Evolutionary conservation across 2,113 vertebrate genomes (phyloP), one percentile per base, ranked within the genome.

Genomic region (Etia nguti): DNA sequence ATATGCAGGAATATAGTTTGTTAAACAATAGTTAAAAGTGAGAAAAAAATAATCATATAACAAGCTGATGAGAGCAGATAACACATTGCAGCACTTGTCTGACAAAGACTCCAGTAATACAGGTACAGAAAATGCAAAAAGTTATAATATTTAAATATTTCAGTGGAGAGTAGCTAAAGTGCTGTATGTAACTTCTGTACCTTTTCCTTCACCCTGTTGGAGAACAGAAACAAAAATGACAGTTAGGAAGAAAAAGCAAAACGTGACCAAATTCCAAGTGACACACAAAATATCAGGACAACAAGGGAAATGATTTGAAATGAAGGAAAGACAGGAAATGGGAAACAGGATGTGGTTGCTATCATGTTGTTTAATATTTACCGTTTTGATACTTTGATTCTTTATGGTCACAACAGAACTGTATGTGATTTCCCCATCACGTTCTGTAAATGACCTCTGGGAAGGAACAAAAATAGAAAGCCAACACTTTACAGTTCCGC

Each of bases 341-440:
- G 12, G 62, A 38, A 60, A n/a, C 11, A 55, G 16, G 0, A 8
- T 73, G 50, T 34, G 22, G 16, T 1, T 55, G 50, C 11, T 10
- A 13, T 59, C 13, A 10, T 6, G 29, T 62, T 8, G 15, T 77
- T 15, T 70, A 11, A 22, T 24, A 79, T 6, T 87, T 77, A 86
- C 84, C 57, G 2, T 12, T 56, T 62, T 29, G 3, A 4, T 12
- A 12, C 0, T 24, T 20, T 50, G 7, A 55, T 79, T 18, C 29
- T 60, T 62, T 31, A 18, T 10, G 18, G 26, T n/a, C 8, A 80
- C 31, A 60, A 88, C 84, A n/a, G 86, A 77, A 34, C 55, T 81
- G 84, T 90, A 86, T 2, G 38, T 29, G 8, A 80, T 24, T 15
- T 85, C 81, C 11, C 1, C 20, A 4, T 85, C 84, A 24, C n/a